phyloP scores from a whole-genome alignment of 2,888 invertebrate species.

The Hesperia comma region DNA sequence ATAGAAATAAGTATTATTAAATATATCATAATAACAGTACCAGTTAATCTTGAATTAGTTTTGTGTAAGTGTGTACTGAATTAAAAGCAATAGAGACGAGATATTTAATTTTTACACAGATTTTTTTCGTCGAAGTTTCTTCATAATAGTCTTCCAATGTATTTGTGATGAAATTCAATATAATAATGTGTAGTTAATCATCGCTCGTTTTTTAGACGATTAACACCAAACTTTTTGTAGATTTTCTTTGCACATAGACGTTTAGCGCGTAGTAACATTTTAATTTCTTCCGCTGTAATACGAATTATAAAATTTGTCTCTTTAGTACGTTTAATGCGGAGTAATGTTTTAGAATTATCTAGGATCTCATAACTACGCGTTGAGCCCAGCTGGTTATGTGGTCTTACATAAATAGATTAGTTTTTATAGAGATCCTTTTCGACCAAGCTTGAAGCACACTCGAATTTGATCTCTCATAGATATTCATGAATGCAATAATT shows the following conservation, averaged over 20 bases:
- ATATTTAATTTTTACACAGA: conserved; percentile 48
- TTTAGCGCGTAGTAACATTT: conserved; percentile 15
- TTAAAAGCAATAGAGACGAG: conserved; percentile 51
- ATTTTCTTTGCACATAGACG: conserved; percentile 40
- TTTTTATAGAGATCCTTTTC: conserved; percentile 39
- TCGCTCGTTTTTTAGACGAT: conserved; percentile 38
- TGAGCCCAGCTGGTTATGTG: conserved; percentile 73
- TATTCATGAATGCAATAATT: conserved; percentile 53
- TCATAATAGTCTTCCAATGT: conserved; percentile 80
- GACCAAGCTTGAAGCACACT: conserved; percentile 23
- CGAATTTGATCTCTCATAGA: conserved; percentile 41
- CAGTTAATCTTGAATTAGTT: conserved; percentile 52
- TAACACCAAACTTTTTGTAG: conserved; percentile 42
- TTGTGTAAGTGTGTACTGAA: conserved; percentile 39
- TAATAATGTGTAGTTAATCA: conserved; percentile 47
- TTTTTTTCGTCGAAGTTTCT: conserved; percentile 53
- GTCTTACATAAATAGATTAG: conserved; percentile 53
- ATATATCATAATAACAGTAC: conserved; percentile 57
- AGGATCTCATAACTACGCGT: conserved; percentile 63
- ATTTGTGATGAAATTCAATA: conserved; percentile 63
- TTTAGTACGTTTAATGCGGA: conserved; percentile 56
- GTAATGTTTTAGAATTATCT: conserved; percentile 60
- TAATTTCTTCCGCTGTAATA: conserved; percentile 13
- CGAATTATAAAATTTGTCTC: conserved; percentile 19
- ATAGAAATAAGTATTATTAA: conserved; percentile 37